Percentiles rank a stretch among this genome's conserved stretches.
phyloP scores from a whole-genome alignment of 1,140 invertebrate species.

The Ladona fulva region DNA sequence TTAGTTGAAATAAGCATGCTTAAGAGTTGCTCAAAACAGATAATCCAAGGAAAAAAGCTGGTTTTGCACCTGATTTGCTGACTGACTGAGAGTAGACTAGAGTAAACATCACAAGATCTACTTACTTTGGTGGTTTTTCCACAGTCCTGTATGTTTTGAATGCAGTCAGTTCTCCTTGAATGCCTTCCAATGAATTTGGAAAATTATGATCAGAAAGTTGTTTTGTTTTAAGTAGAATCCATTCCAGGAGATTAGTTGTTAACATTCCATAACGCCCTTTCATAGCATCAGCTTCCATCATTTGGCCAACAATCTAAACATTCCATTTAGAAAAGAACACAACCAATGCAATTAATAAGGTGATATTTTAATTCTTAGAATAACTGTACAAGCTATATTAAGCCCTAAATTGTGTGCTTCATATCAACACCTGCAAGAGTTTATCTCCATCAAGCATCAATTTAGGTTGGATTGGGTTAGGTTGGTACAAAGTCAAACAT shows the following conservation, averaged over 20 bases:
- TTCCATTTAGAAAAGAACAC: neutral
- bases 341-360: too few species aligned
- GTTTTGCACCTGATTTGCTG: too few species aligned
- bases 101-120: slow-evolving; percentile 19
- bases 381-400: too few species aligned
- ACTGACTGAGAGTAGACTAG: neutral
- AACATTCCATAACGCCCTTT: slow-evolving; percentile 81
- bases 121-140: slow-evolving; percentile 93
- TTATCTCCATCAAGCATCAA: too few species aligned
- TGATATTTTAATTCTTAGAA: too few species aligned
- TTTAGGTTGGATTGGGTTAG: too few species aligned
- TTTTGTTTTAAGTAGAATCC: slow-evolving; percentile 83
- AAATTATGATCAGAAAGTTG: slow-evolving; percentile 80
- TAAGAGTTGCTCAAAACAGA: too few species aligned
- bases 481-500: too few species aligned
- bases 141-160: slow-evolving; percentile 95
- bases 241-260: slow-evolving; percentile 77
- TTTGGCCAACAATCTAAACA: slow-evolving; percentile 81
- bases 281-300: slow-evolving; percentile 89
- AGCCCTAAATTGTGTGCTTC: too few species aligned
- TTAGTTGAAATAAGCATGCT: too few species aligned
- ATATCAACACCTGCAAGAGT: too few species aligned
- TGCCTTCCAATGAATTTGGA: slow-evolving; percentile 92
- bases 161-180: slow-evolving; percentile 76
- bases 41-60: too few species aligned